Evolutionary conservation across 2,113 vertebrate genomes (phyloP), one percentile per base, ranked within the genome.

Genomic region (Carassius gibelio): DNA sequence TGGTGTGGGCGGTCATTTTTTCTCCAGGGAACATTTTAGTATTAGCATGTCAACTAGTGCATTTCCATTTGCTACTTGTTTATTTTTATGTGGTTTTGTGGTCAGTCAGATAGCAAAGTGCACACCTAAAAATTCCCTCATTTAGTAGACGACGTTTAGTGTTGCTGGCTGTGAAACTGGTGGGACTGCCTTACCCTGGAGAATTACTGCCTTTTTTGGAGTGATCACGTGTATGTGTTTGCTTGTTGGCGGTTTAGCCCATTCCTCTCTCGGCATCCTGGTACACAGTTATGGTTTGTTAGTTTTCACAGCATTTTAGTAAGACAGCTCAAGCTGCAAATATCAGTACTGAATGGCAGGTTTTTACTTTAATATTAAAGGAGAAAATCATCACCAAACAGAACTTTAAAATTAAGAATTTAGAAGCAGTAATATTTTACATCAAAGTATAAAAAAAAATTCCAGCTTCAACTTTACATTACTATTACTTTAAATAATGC

Each of bases 191-290:
- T 88, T 91, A 88, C 89, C 71, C 87, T 71, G 75, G 90, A 90
- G 89, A 92, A 93, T 91, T 93, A 92, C 90, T 90, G 90, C 94
- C 93, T 88, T 92, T 93, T 94, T 94, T 93, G 90, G 93, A 90
- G 89, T 87, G 88, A 89, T 90, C 61, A 75, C 23, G 5, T 74
- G 66, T 85, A 42, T 52, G 30, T 80, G 61, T 64, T 48, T 87
- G 74, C 81, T 48, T 86, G 1, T 75, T 19, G 42, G 36, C 26
- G n/a, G 50, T 19, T 21, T 8, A 42, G 42, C 34, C 48, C 45
- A 59, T 48, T n/a, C 61, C 42, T 81, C n/a, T 8, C 3, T 64
- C 4, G 34, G 57, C 6, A 17, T 55, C 45, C 11, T 72, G 55
- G 71, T 78, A 57, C 82, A 1, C 59, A 74, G 42, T 48, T 74